phyloP scores from a whole-genome alignment of 2,888 invertebrate genomes.

The Xestia ashworthii region DNA sequence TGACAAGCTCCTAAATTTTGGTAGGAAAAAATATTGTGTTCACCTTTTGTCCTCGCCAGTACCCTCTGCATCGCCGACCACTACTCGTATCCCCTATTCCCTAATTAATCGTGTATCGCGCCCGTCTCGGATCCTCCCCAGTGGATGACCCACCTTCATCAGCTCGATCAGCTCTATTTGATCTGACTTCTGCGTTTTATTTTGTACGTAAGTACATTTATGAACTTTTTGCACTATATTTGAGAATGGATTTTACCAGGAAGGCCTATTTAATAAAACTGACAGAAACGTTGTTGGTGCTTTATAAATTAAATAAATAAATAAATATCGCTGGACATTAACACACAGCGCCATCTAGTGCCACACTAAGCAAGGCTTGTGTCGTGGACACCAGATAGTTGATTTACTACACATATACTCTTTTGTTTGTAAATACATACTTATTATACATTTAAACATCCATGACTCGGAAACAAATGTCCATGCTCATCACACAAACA shows the following conservation, averaged over 20 bases:
- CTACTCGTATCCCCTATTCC: conserved; percentile 82
- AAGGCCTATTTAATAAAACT: background rate
- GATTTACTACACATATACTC: no score
- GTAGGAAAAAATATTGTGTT: background rate
- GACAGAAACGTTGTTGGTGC: background rate
- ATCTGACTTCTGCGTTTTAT: conserved; percentile 44
- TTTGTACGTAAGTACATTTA: background rate
- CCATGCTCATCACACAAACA: no score
- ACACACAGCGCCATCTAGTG: no score
- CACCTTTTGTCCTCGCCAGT: conserved; percentile 66
- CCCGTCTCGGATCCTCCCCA: conserved; percentile 78
- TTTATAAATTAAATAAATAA: background rate
- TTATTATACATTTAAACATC: no score
- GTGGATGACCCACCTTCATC: conserved; percentile 85
- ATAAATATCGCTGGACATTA: no score
- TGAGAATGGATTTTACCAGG: background rate
- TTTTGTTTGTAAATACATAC: no score
- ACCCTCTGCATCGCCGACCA: conserved; percentile 79
- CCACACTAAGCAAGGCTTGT: no score
- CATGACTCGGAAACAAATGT: no score
- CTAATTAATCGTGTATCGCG: conserved; percentile 88
- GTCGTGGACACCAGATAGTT: no score
- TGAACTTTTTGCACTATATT: background rate
- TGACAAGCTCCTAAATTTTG: no score
- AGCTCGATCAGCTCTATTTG: conserved; percentile 73